These are phyloP conservation scores for Clunio marinus DNA, from an alignment of 2,888 invertebrate species.

Conservation along the genomic window DNA sequence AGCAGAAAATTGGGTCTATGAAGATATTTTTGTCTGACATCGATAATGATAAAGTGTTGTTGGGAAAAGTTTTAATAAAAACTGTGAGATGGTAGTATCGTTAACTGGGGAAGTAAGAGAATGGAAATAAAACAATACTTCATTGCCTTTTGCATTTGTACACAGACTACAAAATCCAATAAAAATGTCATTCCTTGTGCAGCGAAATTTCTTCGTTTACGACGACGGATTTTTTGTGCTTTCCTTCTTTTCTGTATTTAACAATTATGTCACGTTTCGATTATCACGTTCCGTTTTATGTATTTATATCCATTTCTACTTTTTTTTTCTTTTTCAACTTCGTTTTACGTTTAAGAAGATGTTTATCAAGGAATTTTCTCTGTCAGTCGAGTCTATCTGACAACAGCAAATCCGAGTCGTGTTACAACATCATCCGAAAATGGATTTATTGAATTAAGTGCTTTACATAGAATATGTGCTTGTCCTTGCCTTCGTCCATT, in stretches of 20 bases:
- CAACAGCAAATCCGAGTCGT: constrained; percentile 32
- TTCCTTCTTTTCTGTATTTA: constrained; percentile 7
- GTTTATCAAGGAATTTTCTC: not conserved
- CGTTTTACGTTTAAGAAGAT: not conserved
- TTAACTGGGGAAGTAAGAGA: not conserved
- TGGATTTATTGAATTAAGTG: constrained; percentile 37
- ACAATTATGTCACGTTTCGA: constrained; percentile 37
- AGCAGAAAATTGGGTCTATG: too few relatives aligned
- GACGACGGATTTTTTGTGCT: not conserved
- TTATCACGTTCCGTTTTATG: constrained; percentile 38
- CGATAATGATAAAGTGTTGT: not conserved
- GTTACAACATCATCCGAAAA: constrained; percentile 15
- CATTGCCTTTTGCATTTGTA: not conserved
- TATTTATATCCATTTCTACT: constrained; percentile 32
- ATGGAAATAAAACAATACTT: constrained; percentile 1
- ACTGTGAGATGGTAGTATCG: not conserved
- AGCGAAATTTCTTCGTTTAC: not conserved
- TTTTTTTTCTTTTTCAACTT: not conserved
- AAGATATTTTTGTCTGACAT: too few relatives aligned
- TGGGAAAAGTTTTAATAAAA: constrained; percentile 8
- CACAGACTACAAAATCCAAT: not conserved
- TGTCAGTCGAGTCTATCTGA: constrained; percentile 5
- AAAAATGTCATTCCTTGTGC: not conserved
- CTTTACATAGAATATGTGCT: not conserved
- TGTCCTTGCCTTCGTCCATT: not conserved